phyloP scores from a whole-genome alignment of 2,797 vertebrate species.

The Molossus alvarezi region DNA sequence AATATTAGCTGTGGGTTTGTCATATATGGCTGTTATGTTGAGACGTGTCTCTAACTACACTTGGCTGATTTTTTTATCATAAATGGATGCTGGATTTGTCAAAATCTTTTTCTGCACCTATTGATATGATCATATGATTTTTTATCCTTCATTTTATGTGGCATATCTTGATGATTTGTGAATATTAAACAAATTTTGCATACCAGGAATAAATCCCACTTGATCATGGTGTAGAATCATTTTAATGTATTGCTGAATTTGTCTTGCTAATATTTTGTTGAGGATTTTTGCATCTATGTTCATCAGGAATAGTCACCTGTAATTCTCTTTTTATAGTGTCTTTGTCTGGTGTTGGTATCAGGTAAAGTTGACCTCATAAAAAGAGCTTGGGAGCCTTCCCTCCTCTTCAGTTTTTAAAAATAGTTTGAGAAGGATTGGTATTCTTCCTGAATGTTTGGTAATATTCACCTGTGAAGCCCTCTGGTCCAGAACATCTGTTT shows the following conservation, averaged over 20 bases:
- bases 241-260: not conserved
- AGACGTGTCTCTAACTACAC: not conserved
- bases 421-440: not conserved
- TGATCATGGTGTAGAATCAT: not conserved
- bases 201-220: not conserved
- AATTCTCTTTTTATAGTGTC: not conserved
- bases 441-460: not conserved
- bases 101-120: not conserved
- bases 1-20: not conserved
- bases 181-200: not conserved
- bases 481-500: not conserved
- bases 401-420: not conserved
- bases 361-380: not conserved
- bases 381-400: not conserved
- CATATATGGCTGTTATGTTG: not conserved
- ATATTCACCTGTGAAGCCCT: not conserved
- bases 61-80: not conserved
- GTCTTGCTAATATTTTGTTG: not conserved
- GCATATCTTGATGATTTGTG: not conserved
- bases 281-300: not conserved
- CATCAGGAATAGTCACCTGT: not conserved
- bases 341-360: not conserved
- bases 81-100: not conserved
- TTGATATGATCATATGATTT: not conserved
- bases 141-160: not conserved